Evolutionary conservation across 92 coral and sea anemone species (phyloP), one percentile per base, ranked within the genome.

Genomic region (Metridium senile): DNA sequence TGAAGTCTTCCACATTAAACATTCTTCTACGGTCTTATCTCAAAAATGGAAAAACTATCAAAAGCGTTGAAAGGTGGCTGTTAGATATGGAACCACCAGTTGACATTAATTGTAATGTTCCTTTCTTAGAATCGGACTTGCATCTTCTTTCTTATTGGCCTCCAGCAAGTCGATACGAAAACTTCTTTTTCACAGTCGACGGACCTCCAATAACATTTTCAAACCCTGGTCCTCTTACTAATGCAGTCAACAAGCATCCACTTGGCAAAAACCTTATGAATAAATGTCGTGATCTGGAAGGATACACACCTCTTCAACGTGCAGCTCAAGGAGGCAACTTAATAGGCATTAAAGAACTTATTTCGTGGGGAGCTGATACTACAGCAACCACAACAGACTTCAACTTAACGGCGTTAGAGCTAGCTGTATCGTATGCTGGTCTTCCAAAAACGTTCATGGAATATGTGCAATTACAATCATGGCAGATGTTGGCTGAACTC

Each of bases 291-390:
- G 94, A 87, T 63, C 45, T 43, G 1, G 87, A 87, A 26, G 91
- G 92, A 1, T 87, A 71, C 73, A 79, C 90, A 10, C 84, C 92
- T 0, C 52, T 87, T 0, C 96, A 87, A 23, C 68, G 92, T 39
- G 96, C 96, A 1, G 91, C 86, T 2, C 86, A 83, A 87, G 96
- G 96, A 0, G 92, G 91, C 9, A 90, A 90, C 72, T 13, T 75
- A 6, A 58, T 70, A 1, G 73, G 39, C 0, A 45, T 90, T 0
- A 66, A 83, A 9, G 54, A 1, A 62, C 66, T 90, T 30, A 78
- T 82, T 11, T 71, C 76, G 0, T 68, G 68, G 80, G 91, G 91
- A 8, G 91, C 85, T 1, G 78, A 82, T 58, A 71, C 79, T 0
- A 27, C 63, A 1, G 19, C 45, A 13, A 6, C 46, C 20, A 87